phyloP scores from a whole-genome alignment of 2,888 invertebrate species.

The Papilio protenor region DNA sequence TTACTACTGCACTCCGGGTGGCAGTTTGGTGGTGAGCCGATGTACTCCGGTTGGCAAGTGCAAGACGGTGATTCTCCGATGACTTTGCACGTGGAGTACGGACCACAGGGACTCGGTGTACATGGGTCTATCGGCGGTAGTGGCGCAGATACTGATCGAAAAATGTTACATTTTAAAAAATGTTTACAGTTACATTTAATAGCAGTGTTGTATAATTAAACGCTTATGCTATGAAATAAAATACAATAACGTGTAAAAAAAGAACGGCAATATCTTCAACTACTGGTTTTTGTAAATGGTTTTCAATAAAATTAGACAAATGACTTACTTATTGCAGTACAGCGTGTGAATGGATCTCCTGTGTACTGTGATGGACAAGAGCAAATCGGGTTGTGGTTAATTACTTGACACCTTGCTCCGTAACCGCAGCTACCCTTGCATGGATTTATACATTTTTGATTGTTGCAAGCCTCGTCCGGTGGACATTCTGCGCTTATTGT shows the following conservation, averaged over 20 bases:
- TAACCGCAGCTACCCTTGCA: slow-evolving; percentile 90
- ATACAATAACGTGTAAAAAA: background rate
- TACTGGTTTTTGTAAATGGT: background rate
- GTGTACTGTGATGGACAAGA: slow-evolving; percentile 86
- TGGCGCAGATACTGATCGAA: slow-evolving; percentile 68
- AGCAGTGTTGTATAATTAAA: background rate
- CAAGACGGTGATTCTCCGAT: slow-evolving; percentile 87
- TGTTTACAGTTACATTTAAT: background rate
- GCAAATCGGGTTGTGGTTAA: slow-evolving; percentile 90
- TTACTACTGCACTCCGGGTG: slow-evolving; percentile 88
- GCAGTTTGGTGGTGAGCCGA: slow-evolving; percentile 87
- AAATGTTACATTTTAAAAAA: background rate
- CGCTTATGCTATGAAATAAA: background rate
- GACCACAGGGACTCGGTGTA: slow-evolving; percentile 87
- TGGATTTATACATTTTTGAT: slow-evolving; percentile 90
- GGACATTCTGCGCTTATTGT: slow-evolving; percentile 89
- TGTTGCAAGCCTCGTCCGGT: slow-evolving; percentile 88
- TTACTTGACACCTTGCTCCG: slow-evolving; percentile 88
- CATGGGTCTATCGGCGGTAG: slow-evolving; percentile 84
- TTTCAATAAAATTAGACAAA: background rate
- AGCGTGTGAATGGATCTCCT: slow-evolving; percentile 90
- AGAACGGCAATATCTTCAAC: background rate
- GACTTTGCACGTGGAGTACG: slow-evolving; percentile 86
- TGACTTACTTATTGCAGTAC: slow-evolving; percentile 81
- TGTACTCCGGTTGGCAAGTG: slow-evolving; percentile 86